Evolutionary conservation across 2,797 vertebrate species (phyloP).

Genomic region (Bryconaethiops microstoma): DNA sequence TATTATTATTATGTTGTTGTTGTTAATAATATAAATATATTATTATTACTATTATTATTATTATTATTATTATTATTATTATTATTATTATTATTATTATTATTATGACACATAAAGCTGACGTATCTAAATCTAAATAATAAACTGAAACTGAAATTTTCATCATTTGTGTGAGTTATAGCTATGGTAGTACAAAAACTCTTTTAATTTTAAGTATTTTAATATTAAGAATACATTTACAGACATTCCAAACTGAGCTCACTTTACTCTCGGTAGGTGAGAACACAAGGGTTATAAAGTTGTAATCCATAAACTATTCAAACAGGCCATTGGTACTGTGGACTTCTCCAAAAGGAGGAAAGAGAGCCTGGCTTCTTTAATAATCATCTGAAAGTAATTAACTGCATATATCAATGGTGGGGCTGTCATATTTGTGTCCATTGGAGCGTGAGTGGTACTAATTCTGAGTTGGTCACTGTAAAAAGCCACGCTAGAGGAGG

Average conservation of each 20-base stretch:
- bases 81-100: too few relatives aligned
- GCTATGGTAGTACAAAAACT: not conserved
- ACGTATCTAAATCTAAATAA: too few relatives aligned
- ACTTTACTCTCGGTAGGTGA: conserved; percentile 23
- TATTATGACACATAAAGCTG: too few relatives aligned
- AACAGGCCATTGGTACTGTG: conserved; percentile 61
- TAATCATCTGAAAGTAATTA: conserved; percentile 77
- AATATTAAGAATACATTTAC: conserved; percentile 23
- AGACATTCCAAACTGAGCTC: conserved; percentile 14
- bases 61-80: too few relatives aligned
- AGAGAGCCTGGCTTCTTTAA: conserved; percentile 63
- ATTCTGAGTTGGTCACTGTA: conserved; percentile 78
- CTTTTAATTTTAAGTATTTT: not conserved
- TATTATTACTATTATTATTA: too few relatives aligned
- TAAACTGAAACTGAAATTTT: not conserved
- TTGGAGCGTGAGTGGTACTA: conserved; percentile 72
- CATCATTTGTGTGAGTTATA: not conserved
- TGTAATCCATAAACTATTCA: conserved; percentile 60
- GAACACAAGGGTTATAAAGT: conserved; percentile 17
- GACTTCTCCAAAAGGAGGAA: conserved; percentile 58
- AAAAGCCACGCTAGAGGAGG: conserved; percentile 78
- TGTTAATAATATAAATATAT: too few relatives aligned
- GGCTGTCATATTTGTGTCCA: conserved; percentile 77
- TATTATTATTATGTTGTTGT: too few relatives aligned
- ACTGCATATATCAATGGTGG: conserved; percentile 78